These are phyloP conservation scores for Syngnathus acus DNA, from an alignment of 2,797 vertebrate species.

Conservation along the genomic window DNA sequence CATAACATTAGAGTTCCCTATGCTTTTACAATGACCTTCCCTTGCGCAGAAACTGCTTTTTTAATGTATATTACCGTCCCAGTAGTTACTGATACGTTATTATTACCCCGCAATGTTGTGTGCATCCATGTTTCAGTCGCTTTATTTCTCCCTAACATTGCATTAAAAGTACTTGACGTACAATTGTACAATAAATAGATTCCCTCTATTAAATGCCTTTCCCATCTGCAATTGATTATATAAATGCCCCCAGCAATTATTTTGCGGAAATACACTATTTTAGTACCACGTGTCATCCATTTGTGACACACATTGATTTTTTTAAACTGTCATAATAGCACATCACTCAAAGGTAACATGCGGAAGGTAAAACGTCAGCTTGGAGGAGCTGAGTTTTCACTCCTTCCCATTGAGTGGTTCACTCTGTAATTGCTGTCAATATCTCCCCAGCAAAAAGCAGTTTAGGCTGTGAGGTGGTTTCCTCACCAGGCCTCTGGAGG, in stretches of 20 bases:
- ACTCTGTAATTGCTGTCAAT: slow-evolving; percentile 80
- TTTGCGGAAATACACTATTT: slow-evolving; percentile 31
- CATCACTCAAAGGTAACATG: slow-evolving; percentile 68
- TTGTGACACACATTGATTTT: slow-evolving; percentile 62
- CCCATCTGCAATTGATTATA: background rate
- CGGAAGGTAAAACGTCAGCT: slow-evolving; percentile 59
- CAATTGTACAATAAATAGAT: background rate
- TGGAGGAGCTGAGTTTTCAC: slow-evolving; percentile 41
- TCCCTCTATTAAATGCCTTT: background rate
- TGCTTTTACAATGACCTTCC: no score
- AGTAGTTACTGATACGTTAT: no score
- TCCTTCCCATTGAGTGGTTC: slow-evolving; percentile 65
- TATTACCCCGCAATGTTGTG: no score
- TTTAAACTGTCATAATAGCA: slow-evolving; percentile 70
- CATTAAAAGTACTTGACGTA: no score
- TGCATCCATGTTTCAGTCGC: no score
- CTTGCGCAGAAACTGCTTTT: no score
- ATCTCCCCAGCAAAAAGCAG: slow-evolving; percentile 62
- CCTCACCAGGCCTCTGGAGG: slow-evolving; percentile 69
- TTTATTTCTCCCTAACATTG: no score
- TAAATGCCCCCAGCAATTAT: background rate
- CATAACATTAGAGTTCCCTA: no score
- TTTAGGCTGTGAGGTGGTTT: slow-evolving; percentile 64
- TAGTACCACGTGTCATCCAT: slow-evolving; percentile 51
- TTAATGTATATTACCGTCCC: no score